Base-by-base conservation (phyloP, 2,797 vertebrate species). In the Hipposideros larvatus region DNA sequence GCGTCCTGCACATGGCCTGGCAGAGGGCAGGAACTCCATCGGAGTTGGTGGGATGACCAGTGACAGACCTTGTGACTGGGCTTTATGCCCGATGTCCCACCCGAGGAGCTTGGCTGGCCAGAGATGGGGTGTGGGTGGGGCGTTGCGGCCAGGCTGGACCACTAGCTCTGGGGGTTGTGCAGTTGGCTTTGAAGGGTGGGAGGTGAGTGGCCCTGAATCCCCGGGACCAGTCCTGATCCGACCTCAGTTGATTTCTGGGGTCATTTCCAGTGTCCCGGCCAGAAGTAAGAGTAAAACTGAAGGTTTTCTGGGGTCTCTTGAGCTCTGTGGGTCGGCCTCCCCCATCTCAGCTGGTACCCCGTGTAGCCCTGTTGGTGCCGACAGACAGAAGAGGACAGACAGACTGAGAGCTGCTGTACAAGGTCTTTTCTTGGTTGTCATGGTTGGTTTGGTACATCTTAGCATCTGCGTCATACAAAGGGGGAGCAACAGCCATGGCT, bases 401-500 rank as follows among this genome's bases (percentile, higher is more conserved):
- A 91, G 90, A 95, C 11, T 0, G 1, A 87, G 15, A 61, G 80
- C 70, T 92, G 94, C 97, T 97, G 97, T 96, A 97, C 95, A 98
- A 95, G 97, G 96, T 97, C 73, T 94, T 98, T 95, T 93, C 90
- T 97, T 96, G 95, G 96, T 97, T 92, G 89, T 97, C 75, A 55
- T 66, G 97, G 89, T 97, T 97, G 96, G 92, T 97, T 97, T 97
- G 96, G 94, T 98, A 97, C 97, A 97, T 97, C 68, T 96, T 95
- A 97, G 97, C 97, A 53, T 97, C 94, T 96, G 98, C 93, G 4
- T 98, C 97, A 97, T 95, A 98, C 97, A 97, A 97, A 97, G 96
- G 77, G 96, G 96, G 96, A 98, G 96, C 95, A 75, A 97, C 96
- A 94, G 98, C 98, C 97, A 98, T 98, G 98, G 98, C 98, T 98